phyloP scores from a whole-genome alignment of 2,888 invertebrate species.

The Parapristionchus giblindavisi region DNA sequence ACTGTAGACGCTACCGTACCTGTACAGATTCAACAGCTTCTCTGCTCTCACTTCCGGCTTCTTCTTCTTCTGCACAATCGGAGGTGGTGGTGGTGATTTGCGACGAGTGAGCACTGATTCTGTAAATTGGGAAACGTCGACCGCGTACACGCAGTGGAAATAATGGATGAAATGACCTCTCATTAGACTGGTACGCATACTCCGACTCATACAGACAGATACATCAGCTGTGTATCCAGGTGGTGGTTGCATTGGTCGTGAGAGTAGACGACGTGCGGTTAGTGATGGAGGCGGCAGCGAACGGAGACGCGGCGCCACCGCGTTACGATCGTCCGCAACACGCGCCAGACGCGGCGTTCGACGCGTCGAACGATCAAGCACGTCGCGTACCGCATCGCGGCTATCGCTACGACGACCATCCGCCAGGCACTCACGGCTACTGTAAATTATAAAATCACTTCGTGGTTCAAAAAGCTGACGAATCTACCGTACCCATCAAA shows the following conservation, averaged over 20 bases:
- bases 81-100: constrained; percentile 9
- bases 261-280: neutral
- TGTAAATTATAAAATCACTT: no score
- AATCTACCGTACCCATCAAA: neutral
- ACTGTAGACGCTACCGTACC: neutral
- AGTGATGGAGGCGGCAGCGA: constrained; percentile 19
- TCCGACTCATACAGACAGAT: neutral
- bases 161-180: neutral
- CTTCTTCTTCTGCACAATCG: constrained; percentile 7
- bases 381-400: constrained; percentile 2
- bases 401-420: neutral
- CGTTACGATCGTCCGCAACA: neutral
- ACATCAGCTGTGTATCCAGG: constrained; percentile 26
- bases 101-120: constrained; percentile 24
- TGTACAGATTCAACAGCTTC: constrained; percentile 32
- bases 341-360: constrained; percentile 7
- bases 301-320: constrained; percentile 11
- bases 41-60: neutral
- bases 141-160: constrained; percentile 3
- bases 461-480: no score
- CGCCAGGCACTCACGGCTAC: constrained; percentile 30
- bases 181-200: neutral
- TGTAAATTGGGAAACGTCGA: constrained; percentile 2
- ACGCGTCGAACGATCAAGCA: neutral
- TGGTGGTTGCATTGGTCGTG: constrained; percentile 21